These are phyloP conservation scores for Enteromius trimaculatus DNA, from an alignment of 2,797 vertebrate species.

Conservation along the genomic window DNA sequence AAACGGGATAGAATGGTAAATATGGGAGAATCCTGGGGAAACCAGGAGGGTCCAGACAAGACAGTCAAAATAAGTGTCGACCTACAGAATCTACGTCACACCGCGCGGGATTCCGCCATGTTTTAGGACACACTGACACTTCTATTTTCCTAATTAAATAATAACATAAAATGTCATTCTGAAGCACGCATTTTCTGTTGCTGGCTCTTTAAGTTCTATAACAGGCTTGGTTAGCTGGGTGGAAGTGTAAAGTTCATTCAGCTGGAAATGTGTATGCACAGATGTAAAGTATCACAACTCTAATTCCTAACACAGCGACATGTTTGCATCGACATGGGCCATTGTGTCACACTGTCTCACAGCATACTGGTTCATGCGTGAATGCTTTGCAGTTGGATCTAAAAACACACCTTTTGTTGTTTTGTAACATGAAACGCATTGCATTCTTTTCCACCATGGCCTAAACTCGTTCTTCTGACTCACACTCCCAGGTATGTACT, in stretches of 20 bases:
- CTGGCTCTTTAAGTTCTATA: too few species aligned
- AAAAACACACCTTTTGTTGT: conserved; percentile 74
- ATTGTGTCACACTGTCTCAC: conserved; percentile 65
- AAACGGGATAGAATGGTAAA: too few species aligned
- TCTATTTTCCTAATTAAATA: too few species aligned
- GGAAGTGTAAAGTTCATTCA: conserved; percentile 49
- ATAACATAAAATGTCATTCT: too few species aligned
- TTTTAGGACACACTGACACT: too few species aligned
- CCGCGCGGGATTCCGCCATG: too few species aligned
- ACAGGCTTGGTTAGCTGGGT: neutral
- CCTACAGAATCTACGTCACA: too few species aligned
- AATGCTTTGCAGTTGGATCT: conserved; percentile 46
- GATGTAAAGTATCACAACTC: conserved; percentile 67
- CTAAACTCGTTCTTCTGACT: conserved; percentile 68
- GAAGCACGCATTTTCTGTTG: too few species aligned
- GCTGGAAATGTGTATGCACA: conserved; percentile 69
- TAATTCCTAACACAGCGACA: neutral
- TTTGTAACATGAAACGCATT: conserved; percentile 41
- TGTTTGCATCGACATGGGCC: conserved; percentile 76
- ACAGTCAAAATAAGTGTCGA: too few species aligned
- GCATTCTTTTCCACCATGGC: conserved; percentile 52
- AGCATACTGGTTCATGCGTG: conserved; percentile 67
- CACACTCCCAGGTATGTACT: conserved; percentile 73
- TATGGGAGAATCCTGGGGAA: too few species aligned
- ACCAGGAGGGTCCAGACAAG: too few species aligned